Evolutionary conservation across 2,797 vertebrate genomes (phyloP).

Genomic region (Melanotaenia boesemani): DNA sequence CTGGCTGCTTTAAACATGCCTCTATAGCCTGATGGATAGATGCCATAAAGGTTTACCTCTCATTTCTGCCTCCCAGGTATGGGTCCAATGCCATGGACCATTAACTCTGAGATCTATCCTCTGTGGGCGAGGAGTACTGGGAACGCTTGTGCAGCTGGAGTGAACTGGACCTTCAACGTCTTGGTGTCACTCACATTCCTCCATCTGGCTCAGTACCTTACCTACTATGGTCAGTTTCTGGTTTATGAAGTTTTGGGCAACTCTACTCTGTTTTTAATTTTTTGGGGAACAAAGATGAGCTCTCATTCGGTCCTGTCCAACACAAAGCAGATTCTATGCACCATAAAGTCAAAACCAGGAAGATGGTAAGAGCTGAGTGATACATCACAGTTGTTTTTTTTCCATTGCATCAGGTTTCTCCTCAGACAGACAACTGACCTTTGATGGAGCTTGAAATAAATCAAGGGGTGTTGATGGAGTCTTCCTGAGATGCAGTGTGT

Average conservation of each 20-base stretch:
- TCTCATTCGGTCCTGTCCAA: background rate
- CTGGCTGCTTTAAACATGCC: background rate
- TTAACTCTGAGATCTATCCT: constrained; percentile 99
- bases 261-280: no score
- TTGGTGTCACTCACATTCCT: constrained; percentile 96
- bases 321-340: background rate
- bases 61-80: constrained; percentile 84
- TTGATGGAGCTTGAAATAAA: constrained; percentile 43
- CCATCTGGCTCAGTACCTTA: constrained; percentile 94
- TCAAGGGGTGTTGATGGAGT: constrained; percentile 28
- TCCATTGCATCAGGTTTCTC: constrained; percentile 53
- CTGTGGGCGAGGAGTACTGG: constrained; percentile 98
- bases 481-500: constrained; percentile 36
- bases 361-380: constrained; percentile 14
- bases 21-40: background rate
- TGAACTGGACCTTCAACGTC: constrained; percentile 98
- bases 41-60: background rate
- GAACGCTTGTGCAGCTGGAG: constrained; percentile 94
- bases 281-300: background rate
- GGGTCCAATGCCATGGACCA: constrained; percentile 99
- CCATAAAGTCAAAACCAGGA: background rate
- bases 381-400: constrained; percentile 8
- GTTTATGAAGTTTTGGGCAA: background rate
- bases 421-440: constrained; percentile 66
- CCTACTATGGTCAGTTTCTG: constrained; percentile 90